phyloP scores from a whole-genome alignment of 2,113 vertebrate species.

The Neomonachus schauinslandi region DNA sequence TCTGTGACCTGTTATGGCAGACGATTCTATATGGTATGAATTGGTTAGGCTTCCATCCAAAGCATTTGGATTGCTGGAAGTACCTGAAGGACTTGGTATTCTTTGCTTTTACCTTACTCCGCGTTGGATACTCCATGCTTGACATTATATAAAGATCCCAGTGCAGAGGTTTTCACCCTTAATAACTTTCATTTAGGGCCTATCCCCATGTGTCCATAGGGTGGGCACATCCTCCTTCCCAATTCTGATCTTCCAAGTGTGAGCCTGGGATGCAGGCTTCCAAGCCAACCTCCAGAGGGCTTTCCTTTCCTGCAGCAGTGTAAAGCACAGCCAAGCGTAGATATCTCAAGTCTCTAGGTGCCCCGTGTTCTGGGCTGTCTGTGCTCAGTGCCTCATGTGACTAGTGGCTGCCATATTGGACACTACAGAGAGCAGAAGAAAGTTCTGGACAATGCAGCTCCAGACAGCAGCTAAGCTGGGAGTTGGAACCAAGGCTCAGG shows the following conservation, averaged over 20 bases:
- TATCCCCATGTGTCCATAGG: rapidly evolving
- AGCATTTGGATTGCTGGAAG: neutral
- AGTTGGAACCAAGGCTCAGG: neutral
- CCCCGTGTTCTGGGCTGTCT: too few relatives aligned
- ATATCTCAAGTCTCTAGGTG: neutral
- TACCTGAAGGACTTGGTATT: neutral
- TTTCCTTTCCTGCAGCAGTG: rapidly evolving
- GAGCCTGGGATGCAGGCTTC: neutral
- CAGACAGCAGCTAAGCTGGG: neutral
- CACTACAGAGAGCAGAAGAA: neutral
- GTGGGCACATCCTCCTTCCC: neutral
- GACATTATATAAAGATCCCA: neutral
- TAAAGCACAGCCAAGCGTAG: neutral
- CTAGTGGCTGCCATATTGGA: neutral
- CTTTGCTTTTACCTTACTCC: neutral
- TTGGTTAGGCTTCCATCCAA: neutral
- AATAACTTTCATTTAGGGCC: neutral
- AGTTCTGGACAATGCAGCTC: neutral
- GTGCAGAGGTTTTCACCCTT: neutral
- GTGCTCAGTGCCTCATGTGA: neutral
- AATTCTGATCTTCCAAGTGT: neutral
- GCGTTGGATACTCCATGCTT: neutral
- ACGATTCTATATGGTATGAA: neutral
- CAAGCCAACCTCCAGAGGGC: neutral
- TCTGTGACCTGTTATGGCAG: neutral